Conservation (phyloP, 2,888 invertebrate genomes). For the Drosophila recens region DNA sequence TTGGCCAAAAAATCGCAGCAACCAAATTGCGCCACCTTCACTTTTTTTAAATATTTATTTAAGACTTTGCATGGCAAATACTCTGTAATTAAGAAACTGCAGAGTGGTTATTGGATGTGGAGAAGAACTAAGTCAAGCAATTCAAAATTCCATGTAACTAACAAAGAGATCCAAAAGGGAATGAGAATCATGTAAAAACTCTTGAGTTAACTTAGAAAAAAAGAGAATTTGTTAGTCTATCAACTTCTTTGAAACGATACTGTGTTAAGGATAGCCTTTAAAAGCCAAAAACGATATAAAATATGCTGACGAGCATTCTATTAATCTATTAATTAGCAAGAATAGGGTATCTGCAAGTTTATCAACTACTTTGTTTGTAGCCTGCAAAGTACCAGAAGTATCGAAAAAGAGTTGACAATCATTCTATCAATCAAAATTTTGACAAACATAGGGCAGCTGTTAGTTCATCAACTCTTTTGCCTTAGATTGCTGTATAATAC, state of each 20-base stretch:
- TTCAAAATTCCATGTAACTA: no score
- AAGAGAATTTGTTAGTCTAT: no score
- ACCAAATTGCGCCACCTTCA: slow-evolving; percentile 70
- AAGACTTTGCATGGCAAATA: slow-evolving; percentile 3
- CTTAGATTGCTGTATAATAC: background rate
- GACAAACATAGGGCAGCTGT: background rate
- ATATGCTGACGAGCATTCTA: background rate
- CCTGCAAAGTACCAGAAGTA: background rate
- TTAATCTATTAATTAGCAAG: background rate
- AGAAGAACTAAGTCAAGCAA: background rate
- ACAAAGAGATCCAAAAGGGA: no score
- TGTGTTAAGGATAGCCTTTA: background rate
- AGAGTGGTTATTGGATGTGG: no score
- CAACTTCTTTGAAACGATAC: no score
- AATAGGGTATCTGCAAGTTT: background rate
- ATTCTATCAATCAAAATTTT: background rate
- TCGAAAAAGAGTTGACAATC: background rate
- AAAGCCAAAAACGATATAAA: background rate
- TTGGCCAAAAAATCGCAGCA: slow-evolving; percentile 51
- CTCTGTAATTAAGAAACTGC: background rate
- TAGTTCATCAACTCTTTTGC: background rate
- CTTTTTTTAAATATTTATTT: slow-evolving; percentile 47
- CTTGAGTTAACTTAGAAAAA: no score
- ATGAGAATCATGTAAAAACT: no score
- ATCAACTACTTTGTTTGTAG: background rate